These are phyloP conservation scores for Leucophenga montana DNA, from an alignment of 2,888 invertebrate genomes.

Conservation along the genomic window DNA sequence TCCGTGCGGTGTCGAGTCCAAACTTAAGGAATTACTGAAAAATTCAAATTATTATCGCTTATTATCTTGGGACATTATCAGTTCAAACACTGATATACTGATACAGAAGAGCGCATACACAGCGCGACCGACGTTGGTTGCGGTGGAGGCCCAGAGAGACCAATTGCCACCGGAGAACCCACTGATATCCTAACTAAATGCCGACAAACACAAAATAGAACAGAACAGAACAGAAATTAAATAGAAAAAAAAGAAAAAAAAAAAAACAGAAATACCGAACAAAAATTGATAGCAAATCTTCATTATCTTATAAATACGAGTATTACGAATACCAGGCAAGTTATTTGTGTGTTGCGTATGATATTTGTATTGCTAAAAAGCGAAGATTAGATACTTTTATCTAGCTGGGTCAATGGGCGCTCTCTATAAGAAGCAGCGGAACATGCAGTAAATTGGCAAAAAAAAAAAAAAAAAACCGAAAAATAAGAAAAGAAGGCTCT, in stretches of 20 bases:
- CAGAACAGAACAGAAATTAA: no score
- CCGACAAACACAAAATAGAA: conserved; percentile 28
- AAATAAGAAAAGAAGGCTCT: no score
- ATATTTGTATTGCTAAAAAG: conserved; percentile 61
- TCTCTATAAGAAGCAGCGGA: conserved; percentile 29
- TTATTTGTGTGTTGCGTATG: conserved; percentile 43
- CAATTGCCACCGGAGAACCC: conserved; percentile 15
- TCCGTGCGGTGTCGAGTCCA: conserved; percentile 61
- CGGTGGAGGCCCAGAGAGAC: conserved; percentile 29
- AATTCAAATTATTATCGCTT: conserved; percentile 73
- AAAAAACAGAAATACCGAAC: conserved; percentile 34
- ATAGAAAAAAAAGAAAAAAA: conserved; percentile 29
- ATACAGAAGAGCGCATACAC: conserved; percentile 53
- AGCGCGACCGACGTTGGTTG: neutral
- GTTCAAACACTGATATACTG: conserved; percentile 72
- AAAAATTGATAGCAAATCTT: conserved; percentile 71
- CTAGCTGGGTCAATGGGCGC: conserved; percentile 65
- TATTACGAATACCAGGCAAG: neutral
- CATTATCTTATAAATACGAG: conserved; percentile 68
- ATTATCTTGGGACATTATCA: conserved; percentile 72
- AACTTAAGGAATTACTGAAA: conserved; percentile 71
- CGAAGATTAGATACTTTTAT: conserved; percentile 72
- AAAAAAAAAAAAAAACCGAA: neutral
- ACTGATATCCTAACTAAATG: conserved; percentile 37
- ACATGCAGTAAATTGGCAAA: conserved; percentile 26